phyloP scores from a whole-genome alignment of 2,888 invertebrate genomes.

The Tyria jacobaeae region DNA sequence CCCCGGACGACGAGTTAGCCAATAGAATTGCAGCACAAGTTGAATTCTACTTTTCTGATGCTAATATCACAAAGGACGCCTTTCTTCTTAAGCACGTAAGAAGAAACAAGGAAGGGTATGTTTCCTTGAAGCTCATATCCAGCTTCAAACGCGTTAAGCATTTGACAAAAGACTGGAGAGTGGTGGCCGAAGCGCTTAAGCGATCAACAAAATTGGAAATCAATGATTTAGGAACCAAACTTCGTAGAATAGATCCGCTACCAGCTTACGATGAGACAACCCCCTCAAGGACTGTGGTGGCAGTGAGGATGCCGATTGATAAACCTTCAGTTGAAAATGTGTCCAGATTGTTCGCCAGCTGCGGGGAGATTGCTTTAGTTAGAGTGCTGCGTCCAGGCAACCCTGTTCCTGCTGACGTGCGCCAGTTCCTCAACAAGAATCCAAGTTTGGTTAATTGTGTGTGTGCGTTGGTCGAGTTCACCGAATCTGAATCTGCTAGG shows the following conservation, averaged over 20 bases:
- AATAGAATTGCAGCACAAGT: constrained; percentile 94
- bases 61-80: constrained; percentile 97
- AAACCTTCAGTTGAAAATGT: constrained; percentile 95
- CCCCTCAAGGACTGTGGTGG: constrained; percentile 96
- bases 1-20: constrained; percentile 92
- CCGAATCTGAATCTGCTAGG: constrained; percentile 94
- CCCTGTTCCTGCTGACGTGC: constrained; percentile 95
- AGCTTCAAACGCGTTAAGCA: constrained; percentile 98
- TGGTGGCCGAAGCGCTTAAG: constrained; percentile 94
- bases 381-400: constrained; percentile 95
- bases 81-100: constrained; percentile 98
- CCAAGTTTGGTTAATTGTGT: constrained; percentile 95
- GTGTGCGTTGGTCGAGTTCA: constrained; percentile 96
- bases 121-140: constrained; percentile 97
- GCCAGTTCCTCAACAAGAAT: constrained; percentile 96
- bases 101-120: constrained; percentile 97
- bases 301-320: constrained; percentile 93
- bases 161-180: constrained; percentile 97
- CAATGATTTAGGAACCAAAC: constrained; percentile 96
- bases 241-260: constrained; percentile 93
- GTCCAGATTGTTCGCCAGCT: constrained; percentile 95
- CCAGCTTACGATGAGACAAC: constrained; percentile 97
- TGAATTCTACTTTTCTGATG: constrained; percentile 98
- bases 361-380: constrained; percentile 96
- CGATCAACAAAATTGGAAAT: constrained; percentile 93